Evolutionary conservation across 2,888 invertebrate genomes (phyloP), one percentile per base, ranked within the genome.

Genomic region (Drosophila kokeensis): DNA sequence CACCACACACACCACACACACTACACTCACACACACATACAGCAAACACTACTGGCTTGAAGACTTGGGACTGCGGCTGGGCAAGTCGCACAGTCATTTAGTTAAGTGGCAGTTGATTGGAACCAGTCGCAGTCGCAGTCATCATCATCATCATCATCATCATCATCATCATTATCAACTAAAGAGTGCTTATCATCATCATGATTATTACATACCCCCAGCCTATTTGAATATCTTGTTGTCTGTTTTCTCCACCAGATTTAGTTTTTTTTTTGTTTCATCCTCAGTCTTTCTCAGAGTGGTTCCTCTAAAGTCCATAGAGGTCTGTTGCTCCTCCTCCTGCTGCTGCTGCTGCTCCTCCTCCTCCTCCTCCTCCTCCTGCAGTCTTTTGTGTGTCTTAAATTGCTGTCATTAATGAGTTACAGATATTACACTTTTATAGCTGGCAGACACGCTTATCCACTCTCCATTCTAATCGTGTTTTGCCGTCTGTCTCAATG

Each of bases 401-500:
- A 89, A 87, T 87, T 89, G 83, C 90, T 91, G 88, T 89, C 89
- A 89, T 90, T 90, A 90, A 89, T 88, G 90, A 91, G 89, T 90
- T 91, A 89, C 89, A 90, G 90, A 90, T 90, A 91, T 91, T 90
- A 90, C 91, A 90, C 89, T 89, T 87, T 90, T 90, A 91, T 91
- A 78, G 86, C 91, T 81, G 81, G 74, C 90, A 89, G 91, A 90
- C 90, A 90, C 91, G 91, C 91, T 90, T 91, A 90, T 89, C 91
- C 90, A 90, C 89, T 87, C 85, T 90, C 88, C 86, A 90, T 89
- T 87, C 85, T 87, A 91, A 89, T 89, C 91, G 90, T 81, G 83
- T 90, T 79, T 76, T 32, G 15, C 55, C 15, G 61, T 62, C 45
- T 30, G 34, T 54, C 66, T 50, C 11, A 4, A 7, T 36, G 36